A percentile compares a stretch with the other conserved stretches of the same genome.
Evolutionary conservation across 1,140 invertebrate genomes (phyloP).

Genomic region (Rhizoglyphus robini): DNA sequence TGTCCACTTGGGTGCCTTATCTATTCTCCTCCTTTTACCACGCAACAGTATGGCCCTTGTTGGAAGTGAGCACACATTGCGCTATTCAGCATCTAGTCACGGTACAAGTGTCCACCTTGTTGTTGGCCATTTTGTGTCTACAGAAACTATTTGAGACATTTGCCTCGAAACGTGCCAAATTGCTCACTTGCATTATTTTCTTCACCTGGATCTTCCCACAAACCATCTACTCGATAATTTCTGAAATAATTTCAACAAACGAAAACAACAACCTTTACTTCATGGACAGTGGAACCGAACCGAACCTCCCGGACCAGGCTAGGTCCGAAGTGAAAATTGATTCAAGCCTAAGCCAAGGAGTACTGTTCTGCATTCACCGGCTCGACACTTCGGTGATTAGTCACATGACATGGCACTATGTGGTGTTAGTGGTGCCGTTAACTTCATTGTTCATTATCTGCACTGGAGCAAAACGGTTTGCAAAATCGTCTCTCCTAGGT

Average conservation of each 20-base stretch:
- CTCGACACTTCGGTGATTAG: constrained; percentile 21
- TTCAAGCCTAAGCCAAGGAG: constrained; percentile 19
- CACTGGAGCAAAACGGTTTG: neutral
- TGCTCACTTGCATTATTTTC: neutral
- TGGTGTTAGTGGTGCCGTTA: constrained; percentile 25
- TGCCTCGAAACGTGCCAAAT: constrained; percentile 8
- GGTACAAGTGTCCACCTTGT: constrained; percentile 20
- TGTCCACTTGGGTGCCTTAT: constrained; percentile 19
- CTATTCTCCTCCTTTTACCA: constrained; percentile 23
- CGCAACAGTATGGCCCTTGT: constrained; percentile 23
- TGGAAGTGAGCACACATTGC: constrained; percentile 23
- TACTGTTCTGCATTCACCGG: constrained; percentile 26
- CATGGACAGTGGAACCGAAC: constrained; percentile 4
- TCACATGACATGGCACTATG: constrained; percentile 26
- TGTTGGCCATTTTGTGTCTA: constrained; percentile 24
- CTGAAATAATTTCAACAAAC: neutral
- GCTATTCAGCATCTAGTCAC: constrained; percentile 24
- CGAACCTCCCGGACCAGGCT: too few relatives aligned
- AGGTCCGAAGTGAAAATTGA: neutral
- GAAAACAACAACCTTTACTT: constrained; percentile 12
- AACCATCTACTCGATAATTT: constrained; percentile 15
- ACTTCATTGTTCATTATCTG: constrained; percentile 24
- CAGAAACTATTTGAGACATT: constrained; percentile 22
- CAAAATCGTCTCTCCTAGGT: neutral
- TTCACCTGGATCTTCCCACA: constrained; percentile 25